A percentile compares a stretch with the other conserved stretches of the same genome.
Evolutionary conservation across 2,888 invertebrate genomes (phyloP).

Genomic region (Rhynchonema sp.): DNA sequence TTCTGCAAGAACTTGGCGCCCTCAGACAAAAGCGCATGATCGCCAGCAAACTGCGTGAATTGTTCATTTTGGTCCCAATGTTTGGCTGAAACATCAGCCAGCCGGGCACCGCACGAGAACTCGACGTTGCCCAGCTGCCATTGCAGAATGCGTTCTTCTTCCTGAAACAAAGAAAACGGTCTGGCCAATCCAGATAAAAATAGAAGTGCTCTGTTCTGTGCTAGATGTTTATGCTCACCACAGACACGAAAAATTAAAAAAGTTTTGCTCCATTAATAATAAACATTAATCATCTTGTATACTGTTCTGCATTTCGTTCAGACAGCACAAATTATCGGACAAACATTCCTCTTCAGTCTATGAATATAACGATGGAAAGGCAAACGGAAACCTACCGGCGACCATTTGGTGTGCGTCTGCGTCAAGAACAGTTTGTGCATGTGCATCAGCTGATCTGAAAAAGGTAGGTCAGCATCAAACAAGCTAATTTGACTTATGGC

Average conservation of each 20-base stretch:
- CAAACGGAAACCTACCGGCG: constrained; percentile 18
- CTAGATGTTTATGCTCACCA: no score
- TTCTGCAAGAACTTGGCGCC: constrained; percentile 28
- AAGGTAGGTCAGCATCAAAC: no score
- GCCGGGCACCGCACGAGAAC: constrained; percentile 31
- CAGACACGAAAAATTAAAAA: no score
- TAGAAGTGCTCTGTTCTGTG: no score
- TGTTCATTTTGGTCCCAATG: constrained; percentile 37
- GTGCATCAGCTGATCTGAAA: constrained; percentile 19
- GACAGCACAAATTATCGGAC: no score
- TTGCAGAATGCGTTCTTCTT: constrained; percentile 30
- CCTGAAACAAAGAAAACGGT: constrained; percentile 22
- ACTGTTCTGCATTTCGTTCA: no score
- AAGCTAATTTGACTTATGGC: no score
- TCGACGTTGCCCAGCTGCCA: constrained; percentile 35
- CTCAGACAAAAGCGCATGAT: constrained; percentile 29
- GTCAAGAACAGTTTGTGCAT: constrained; percentile 28
- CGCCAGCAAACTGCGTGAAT: constrained; percentile 34
- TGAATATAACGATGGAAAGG: neutral
- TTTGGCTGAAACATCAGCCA: constrained; percentile 28
- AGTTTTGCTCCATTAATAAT: no score
- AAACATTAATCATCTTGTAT: no score
- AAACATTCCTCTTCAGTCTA: no score
- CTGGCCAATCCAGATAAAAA: no score
- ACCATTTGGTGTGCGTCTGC: constrained; percentile 24